phyloP scores from a whole-genome alignment of 2,888 invertebrate genomes.

The Masnerella sp. region DNA sequence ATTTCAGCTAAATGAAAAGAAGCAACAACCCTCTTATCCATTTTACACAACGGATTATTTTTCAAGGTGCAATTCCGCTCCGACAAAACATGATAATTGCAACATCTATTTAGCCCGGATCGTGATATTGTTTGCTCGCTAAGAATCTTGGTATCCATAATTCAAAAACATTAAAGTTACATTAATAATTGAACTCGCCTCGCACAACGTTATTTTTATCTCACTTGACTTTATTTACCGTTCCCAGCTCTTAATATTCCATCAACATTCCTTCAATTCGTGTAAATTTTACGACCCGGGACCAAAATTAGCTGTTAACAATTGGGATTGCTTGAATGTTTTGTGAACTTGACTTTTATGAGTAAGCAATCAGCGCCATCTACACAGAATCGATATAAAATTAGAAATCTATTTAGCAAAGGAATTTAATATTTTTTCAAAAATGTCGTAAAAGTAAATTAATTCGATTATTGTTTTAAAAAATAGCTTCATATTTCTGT shows the following conservation, averaged over 20 bases:
- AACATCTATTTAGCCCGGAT: background rate
- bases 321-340: too few relatives aligned
- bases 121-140: background rate
- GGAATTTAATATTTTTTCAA: background rate
- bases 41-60: conserved; percentile 3
- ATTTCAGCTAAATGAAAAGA: too few relatives aligned
- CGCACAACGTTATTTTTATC: conserved; percentile 3
- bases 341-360: too few relatives aligned
- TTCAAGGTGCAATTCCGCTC: background rate
- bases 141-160: background rate
- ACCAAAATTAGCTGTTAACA: too few relatives aligned
- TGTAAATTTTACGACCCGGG: background rate
- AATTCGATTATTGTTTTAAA: too few relatives aligned
- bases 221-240: background rate
- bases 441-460: too few relatives aligned
- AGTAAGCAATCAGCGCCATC: too few relatives aligned
- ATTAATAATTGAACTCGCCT: background rate
- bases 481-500: too few relatives aligned
- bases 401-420: too few relatives aligned
- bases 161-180: conserved; percentile 8
- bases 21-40: background rate
- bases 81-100: background rate
- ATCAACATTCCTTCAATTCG: conserved; percentile 6
- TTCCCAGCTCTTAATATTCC: background rate
- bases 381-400: too few relatives aligned